These are phyloP conservation scores for Anoplolepis gracilipes DNA, from an alignment of 1,140 invertebrate species.

Conservation along the genomic window DNA sequence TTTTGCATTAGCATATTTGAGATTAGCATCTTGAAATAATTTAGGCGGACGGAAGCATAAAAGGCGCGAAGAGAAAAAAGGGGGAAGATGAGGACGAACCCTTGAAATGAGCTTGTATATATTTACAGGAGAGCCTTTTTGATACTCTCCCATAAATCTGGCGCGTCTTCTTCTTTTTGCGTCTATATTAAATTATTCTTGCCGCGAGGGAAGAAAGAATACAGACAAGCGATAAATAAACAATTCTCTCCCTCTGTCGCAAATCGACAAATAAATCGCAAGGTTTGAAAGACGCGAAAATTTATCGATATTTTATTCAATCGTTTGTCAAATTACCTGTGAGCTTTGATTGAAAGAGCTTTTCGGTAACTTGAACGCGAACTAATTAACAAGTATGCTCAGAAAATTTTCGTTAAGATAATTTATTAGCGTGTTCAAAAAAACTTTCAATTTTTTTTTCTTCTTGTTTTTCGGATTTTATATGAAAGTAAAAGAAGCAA, in stretches of 20 bases:
- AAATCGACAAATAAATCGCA: not conserved
- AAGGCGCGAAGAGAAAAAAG: not conserved
- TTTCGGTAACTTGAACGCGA: not conserved
- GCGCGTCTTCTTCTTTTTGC: not conserved
- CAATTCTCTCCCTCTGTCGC: not conserved
- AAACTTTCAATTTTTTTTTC: not conserved
- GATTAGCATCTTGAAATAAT: conserved; percentile 16
- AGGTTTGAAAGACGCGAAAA: not conserved
- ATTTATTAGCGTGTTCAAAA: not conserved
- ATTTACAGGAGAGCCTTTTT: not conserved
- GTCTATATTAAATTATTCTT: not conserved
- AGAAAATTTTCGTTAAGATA: not conserved
- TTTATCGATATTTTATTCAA: conserved; percentile 10
- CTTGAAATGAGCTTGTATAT: not conserved
- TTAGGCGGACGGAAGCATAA: not conserved
- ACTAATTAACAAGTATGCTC: not conserved
- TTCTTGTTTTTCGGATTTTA: not conserved
- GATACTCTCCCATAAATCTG: conserved; percentile 17
- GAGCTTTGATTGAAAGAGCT: not conserved
- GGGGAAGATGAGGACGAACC: not conserved
- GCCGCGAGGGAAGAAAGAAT: not conserved
- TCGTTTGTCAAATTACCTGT: not conserved
- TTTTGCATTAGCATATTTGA: not conserved
- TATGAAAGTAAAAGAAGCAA: not conserved
- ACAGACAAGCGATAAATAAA: not conserved